Conservation (phyloP, 2,888 invertebrate species). For the Drosophila percnosoma region DNA sequence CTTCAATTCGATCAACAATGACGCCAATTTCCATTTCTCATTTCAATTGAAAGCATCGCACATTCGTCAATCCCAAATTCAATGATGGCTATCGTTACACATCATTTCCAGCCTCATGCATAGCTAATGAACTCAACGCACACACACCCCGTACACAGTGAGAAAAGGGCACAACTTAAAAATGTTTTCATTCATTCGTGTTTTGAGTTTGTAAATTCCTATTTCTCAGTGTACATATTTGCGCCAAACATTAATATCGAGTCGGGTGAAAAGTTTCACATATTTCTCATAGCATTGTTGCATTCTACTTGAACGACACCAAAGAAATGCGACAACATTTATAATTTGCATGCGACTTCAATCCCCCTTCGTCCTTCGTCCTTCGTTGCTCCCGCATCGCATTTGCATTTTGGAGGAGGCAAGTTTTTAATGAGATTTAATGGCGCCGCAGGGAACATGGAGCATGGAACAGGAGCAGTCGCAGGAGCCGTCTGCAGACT, state of each 20-base stretch:
- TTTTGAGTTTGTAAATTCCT: not conserved
- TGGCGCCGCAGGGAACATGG: slow-evolving; percentile 70
- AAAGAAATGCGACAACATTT: slow-evolving; percentile 64
- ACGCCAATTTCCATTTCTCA: not conserved
- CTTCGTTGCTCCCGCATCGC: slow-evolving; percentile 12
- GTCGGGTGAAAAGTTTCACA: slow-evolving; percentile 44
- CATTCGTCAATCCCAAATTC: slow-evolving; percentile 56
- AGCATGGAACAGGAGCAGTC: slow-evolving; percentile 20
- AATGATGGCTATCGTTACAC: slow-evolving; percentile 54
- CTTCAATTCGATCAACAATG: slow-evolving; percentile 28
- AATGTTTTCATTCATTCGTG: not conserved
- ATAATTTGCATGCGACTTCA: slow-evolving; percentile 63
- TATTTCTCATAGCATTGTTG: slow-evolving; percentile 46
- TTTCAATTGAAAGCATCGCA: slow-evolving; percentile 37
- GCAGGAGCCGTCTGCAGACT: slow-evolving; percentile 18
- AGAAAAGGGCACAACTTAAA: not conserved
- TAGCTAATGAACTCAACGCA: slow-evolving; percentile 48
- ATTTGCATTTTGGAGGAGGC: slow-evolving; percentile 41
- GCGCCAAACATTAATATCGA: slow-evolving; percentile 16
- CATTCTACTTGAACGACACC: slow-evolving; percentile 23
- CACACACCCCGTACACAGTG: not conserved
- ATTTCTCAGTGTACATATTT: slow-evolving; percentile 4
- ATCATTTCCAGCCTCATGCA: slow-evolving; percentile 63
- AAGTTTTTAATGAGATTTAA: slow-evolving; percentile 79
- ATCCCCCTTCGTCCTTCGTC: not conserved